Base-by-base conservation (phyloP, 2,113 vertebrate genomes). In the Capreolus pygargus region DNA sequence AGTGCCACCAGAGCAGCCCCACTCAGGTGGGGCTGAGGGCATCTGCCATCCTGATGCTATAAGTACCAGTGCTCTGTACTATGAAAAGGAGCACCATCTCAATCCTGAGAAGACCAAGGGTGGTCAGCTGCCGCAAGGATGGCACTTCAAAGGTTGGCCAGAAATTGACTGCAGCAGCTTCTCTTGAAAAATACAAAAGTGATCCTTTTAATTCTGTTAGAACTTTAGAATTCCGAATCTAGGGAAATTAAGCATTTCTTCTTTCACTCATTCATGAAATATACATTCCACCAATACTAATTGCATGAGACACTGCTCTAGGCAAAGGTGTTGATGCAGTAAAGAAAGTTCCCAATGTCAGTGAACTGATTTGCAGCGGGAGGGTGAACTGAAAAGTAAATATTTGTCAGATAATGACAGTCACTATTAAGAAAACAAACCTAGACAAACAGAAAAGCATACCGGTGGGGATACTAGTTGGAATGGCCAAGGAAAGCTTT, bases 131-230 rank as follows among this genome's bases (percentile, higher is more conserved):
- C 47, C 28, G 21, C 17, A 64, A 52, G 45, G 23, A 21, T 36
- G 14, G 17, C 4, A 82, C 14, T 9, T 60, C 45, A 28, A 9
- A 33, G n/a, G 25, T 19, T 27, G 43, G 14, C 47, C 64, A 57
- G 36, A 54, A 91, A 45, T 23, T 50, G 58, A 81, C 0, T 74
- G 57, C 36, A 84, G 23, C 1, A 9, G 36, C 43, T 39, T 84
- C 57, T 92, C 84, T 83, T 87, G 11, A 94, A 83, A 96, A 91
- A 52, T 36, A 84, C 30, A 25, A 92, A 94, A 86, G 55, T 28
- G 11, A 52, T 43, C 23, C 36, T 52, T 81, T 50, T 85, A 54
- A 81, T 64, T 93, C 33, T 52, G 9, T 84, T 76, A 94, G 11
- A 93, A 92, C 76, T 67, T 78, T 86, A 8, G 8, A 91, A 88